phyloP scores from a whole-genome alignment of 2,888 invertebrate genomes.

The Tholera decimalis region DNA sequence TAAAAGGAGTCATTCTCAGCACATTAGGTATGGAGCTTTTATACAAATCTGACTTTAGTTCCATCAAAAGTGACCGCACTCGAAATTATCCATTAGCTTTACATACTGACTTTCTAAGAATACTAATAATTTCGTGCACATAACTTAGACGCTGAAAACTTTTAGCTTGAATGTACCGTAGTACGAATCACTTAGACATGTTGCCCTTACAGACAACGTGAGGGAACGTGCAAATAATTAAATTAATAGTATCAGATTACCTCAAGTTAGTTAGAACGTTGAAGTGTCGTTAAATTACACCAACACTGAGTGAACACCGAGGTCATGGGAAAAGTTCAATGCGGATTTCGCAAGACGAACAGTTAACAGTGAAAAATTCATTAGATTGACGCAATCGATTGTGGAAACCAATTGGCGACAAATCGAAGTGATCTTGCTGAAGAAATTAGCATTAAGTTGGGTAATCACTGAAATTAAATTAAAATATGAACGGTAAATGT shows the following conservation, averaged over 20 bases:
- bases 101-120: slow-evolving; percentile 67
- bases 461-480: slow-evolving; percentile 40
- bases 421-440: slow-evolving; percentile 50
- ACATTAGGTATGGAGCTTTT: slow-evolving; percentile 52
- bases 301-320: slow-evolving; percentile 32
- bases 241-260: slow-evolving; percentile 19
- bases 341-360: slow-evolving; percentile 61
- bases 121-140: slow-evolving; percentile 17
- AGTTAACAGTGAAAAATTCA: slow-evolving; percentile 53
- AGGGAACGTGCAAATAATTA: slow-evolving; percentile 16
- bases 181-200: slow-evolving; percentile 7
- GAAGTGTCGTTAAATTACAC: slow-evolving; percentile 22
- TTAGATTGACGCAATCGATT: slow-evolving; percentile 60
- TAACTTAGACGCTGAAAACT: slow-evolving; percentile 24
- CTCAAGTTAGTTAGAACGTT: slow-evolving; percentile 8
- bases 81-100: slow-evolving; percentile 58
- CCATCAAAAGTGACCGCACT: slow-evolving; percentile 47
- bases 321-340: slow-evolving; percentile 59
- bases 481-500: slow-evolving; percentile 12
- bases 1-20: slow-evolving; percentile 52
- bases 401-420: slow-evolving; percentile 53
- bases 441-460: slow-evolving; percentile 50
- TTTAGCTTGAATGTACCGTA: neutral
- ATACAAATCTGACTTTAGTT: slow-evolving; percentile 46
- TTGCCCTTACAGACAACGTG: slow-evolving; percentile 7